phyloP scores from a whole-genome alignment of 2,888 invertebrate species.

The Trachelus troglodyta region DNA sequence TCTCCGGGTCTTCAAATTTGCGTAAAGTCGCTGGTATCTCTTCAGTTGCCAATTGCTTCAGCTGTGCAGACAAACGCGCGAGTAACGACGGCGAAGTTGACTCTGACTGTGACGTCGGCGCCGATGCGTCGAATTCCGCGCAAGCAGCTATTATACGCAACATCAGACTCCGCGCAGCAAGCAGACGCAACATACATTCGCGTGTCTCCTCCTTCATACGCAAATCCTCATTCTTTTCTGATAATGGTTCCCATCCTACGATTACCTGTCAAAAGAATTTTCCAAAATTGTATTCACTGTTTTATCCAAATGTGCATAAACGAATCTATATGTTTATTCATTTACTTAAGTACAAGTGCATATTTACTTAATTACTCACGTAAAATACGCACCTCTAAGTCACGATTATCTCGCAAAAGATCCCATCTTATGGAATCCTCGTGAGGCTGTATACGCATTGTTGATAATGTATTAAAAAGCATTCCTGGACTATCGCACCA shows the following conservation, averaged over 20 bases:
- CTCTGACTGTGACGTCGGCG: not conserved
- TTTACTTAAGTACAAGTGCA: not conserved
- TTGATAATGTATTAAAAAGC: conserved; percentile 47
- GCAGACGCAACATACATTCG: conserved; percentile 54
- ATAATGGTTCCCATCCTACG: conserved; percentile 59
- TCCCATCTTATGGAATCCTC: conserved; percentile 57
- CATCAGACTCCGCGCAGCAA: conserved; percentile 54
- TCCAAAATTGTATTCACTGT: not conserved
- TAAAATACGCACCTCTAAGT: conserved; percentile 52
- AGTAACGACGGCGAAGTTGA: conserved; percentile 31
- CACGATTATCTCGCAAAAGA: conserved; percentile 59
- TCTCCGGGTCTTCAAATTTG: conserved; percentile 46
- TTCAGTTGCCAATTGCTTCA: conserved; percentile 47
- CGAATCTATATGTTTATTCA: not conserved
- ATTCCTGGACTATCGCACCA: conserved; percentile 50
- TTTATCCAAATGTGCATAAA: not conserved
- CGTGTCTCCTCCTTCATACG: conserved; percentile 56
- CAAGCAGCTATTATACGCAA: conserved; percentile 56
- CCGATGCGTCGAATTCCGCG: conserved; percentile 44
- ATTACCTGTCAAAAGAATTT: conserved; percentile 45
- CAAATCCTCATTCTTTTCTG: conserved; percentile 42
- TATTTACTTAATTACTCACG: not conserved
- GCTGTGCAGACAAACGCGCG: conserved; percentile 43
- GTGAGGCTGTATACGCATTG: conserved; percentile 56
- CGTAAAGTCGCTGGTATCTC: conserved; percentile 46